Percentiles rank a stretch among this genome's conserved stretches.
phyloP scores from a whole-genome alignment of 2,113 vertebrate species.

The Bothrops jararaca region DNA sequence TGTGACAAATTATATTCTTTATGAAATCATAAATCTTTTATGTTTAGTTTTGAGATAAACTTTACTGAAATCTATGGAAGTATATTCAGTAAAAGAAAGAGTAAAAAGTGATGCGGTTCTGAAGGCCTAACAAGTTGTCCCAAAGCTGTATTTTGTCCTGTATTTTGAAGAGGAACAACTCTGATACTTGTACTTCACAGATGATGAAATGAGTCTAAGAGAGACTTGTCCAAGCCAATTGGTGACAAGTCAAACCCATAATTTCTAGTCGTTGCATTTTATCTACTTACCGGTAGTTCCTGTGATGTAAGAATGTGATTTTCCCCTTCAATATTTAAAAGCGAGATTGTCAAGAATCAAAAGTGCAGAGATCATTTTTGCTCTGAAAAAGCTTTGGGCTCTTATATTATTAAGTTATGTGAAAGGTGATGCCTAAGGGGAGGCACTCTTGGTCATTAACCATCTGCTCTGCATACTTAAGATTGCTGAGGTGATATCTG shows the following conservation, averaged over 20 bases:
- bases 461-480: conserved; percentile 17
- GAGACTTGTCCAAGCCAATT: neutral
- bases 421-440: conserved; percentile 28
- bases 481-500: conserved; percentile 13
- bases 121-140: neutral
- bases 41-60: neutral
- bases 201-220: neutral
- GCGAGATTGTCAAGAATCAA: conserved; percentile 17
- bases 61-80: neutral
- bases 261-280: neutral
- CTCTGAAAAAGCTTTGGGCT: conserved; percentile 28
- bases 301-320: conserved; percentile 18
- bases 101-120: neutral
- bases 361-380: conserved; percentile 37
- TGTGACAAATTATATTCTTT: neutral
- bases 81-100: neutral
- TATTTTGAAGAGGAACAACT: neutral
- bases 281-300: neutral
- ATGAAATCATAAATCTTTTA: neutral
- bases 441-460: conserved; percentile 26
- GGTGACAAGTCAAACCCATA: neutral
- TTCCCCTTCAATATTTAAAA: conserved; percentile 44
- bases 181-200: neutral
- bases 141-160: neutral
- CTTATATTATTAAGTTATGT: conserved; percentile 35